Percentiles rank a stretch among this genome's conserved stretches.
Evolutionary conservation across 2,888 invertebrate species (phyloP).

Genomic region (Agrenia bidenticulata): DNA sequence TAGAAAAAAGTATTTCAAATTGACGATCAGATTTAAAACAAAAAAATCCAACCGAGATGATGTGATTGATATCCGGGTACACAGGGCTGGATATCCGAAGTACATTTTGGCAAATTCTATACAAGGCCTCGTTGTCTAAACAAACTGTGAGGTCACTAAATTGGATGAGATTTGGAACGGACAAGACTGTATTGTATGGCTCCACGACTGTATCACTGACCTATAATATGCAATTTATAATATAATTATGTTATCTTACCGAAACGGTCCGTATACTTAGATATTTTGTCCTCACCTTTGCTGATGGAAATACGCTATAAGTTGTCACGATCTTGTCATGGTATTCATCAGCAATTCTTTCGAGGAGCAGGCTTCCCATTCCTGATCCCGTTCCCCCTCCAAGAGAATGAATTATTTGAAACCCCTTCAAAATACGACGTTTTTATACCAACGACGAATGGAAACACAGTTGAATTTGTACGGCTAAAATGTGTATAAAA

Average conservation of each 20-base stretch:
- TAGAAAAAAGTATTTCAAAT: background rate
- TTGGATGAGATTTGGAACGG: slow-evolving; percentile 20
- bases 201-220: slow-evolving; percentile 35
- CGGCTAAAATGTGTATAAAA: too few relatives aligned
- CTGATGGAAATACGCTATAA: slow-evolving; percentile 26
- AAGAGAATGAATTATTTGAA: slow-evolving; percentile 29
- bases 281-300: background rate
- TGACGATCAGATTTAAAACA: too few relatives aligned
- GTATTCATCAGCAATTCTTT: slow-evolving; percentile 35
- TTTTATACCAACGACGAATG: too few relatives aligned
- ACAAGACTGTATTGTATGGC: slow-evolving; percentile 31
- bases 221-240: background rate
- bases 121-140: slow-evolving; percentile 62
- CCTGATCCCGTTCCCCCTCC: slow-evolving; percentile 35
- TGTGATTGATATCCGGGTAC: slow-evolving; percentile 29
- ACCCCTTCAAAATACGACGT: slow-evolving; percentile 22
- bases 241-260: background rate
- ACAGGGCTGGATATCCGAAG: slow-evolving; percentile 25
- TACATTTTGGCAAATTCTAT: slow-evolving; percentile 58
- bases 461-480: too few relatives aligned
- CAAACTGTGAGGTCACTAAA: slow-evolving; percentile 55
- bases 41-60: slow-evolving; percentile 23
- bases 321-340: slow-evolving; percentile 17
- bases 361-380: slow-evolving; percentile 28
- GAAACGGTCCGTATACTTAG: background rate